These are phyloP conservation scores for Hippopotamyrus pictus DNA, from an alignment of 2,797 vertebrate species.

Conservation along the genomic window DNA sequence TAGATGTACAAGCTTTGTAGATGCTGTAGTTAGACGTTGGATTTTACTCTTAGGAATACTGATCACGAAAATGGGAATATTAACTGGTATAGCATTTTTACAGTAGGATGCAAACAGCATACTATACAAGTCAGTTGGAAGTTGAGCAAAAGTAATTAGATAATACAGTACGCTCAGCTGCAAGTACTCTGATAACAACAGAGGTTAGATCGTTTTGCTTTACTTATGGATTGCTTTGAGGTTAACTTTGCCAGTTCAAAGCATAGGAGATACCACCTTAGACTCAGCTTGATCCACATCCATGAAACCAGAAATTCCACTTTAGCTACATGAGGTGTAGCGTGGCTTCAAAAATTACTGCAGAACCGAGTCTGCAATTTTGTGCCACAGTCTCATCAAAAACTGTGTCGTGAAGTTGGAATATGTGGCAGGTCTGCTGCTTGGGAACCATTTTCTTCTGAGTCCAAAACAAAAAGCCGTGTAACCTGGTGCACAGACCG, in stretches of 20 bases:
- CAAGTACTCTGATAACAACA: not conserved
- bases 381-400: not conserved
- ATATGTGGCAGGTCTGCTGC: not conserved
- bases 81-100: not conserved
- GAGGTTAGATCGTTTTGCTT: not conserved
- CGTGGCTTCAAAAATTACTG: not conserved
- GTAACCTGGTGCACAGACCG: not conserved
- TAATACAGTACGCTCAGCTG: not conserved
- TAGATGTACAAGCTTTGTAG: not conserved
- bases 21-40: not conserved
- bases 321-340: not conserved
- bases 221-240: not conserved
- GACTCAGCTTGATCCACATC: not conserved
- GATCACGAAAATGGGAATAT: not conserved
- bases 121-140: not conserved
- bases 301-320: not conserved
- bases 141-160: not conserved
- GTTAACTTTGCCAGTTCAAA: not conserved
- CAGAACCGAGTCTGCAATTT: not conserved
- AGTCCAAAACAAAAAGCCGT: not conserved
- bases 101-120: not conserved
- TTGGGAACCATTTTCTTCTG: not conserved
- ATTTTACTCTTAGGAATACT: not conserved
- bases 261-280: not conserved
- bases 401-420: not conserved